phyloP scores from a whole-genome alignment of 2,797 vertebrate species.

The Setipinna tenuifilis region DNA sequence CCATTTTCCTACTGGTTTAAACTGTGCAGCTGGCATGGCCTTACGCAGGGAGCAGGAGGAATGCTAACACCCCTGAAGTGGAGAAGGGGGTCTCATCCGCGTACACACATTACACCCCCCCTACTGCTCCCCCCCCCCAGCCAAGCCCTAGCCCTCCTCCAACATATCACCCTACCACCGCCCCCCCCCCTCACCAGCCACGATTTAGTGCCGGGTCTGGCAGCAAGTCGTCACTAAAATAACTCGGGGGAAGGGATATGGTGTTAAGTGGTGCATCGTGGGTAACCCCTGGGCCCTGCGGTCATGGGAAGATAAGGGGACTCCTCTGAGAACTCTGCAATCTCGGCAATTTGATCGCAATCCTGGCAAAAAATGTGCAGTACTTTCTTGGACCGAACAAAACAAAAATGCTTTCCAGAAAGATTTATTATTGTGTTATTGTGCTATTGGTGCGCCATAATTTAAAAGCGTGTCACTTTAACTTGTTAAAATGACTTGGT shows the following conservation, averaged over 20 bases:
- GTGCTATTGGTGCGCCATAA: neutral
- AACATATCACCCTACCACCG: conserved; percentile 59
- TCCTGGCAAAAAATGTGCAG: neutral
- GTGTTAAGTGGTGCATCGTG: conserved; percentile 66
- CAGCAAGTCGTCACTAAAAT: conserved; percentile 63
- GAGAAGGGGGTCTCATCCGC: conserved; percentile 54
- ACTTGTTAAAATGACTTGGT: neutral
- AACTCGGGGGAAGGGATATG: conserved; percentile 56
- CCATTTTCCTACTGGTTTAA: conserved; percentile 45
- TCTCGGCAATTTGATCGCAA: neutral
- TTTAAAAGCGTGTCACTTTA: neutral
- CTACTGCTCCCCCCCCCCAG: conserved; percentile 51
- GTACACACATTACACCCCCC: conserved; percentile 37
- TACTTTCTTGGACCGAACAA: neutral
- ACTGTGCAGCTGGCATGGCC: conserved; percentile 33
- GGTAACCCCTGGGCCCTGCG: conserved; percentile 59
- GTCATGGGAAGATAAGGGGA: conserved; percentile 51
- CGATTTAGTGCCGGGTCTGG: conserved; percentile 52
- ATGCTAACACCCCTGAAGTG: conserved; percentile 51
- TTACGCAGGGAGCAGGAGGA: conserved; percentile 34
- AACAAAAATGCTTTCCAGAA: neutral
- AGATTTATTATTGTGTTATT: neutral
- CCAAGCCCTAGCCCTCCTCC: conserved; percentile 34
- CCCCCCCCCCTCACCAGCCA: conserved; percentile 50
- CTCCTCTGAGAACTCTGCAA: neutral